Evolutionary conservation across 2,113 vertebrate genomes (phyloP).

Genomic region (Rhodinocichla rosea): DNA sequence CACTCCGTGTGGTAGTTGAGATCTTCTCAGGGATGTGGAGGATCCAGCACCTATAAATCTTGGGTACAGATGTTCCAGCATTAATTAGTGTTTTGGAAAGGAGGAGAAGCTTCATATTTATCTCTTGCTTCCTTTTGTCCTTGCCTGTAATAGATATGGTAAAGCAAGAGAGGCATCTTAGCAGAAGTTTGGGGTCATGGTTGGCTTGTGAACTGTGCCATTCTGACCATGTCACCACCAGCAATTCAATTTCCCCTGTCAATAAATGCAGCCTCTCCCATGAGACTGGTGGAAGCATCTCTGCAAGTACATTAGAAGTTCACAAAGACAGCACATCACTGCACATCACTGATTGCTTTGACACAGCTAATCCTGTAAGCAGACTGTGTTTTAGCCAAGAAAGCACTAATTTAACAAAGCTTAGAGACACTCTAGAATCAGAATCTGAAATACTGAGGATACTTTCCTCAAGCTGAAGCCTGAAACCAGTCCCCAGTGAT

Average conservation of each 20-base stretch:
- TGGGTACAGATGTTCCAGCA: background rate
- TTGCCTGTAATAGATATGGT: background rate
- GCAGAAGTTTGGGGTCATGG: background rate
- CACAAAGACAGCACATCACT: background rate
- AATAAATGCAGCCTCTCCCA: background rate
- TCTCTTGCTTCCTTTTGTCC: background rate
- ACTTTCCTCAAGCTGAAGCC: background rate
- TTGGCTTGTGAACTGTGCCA: accelerated
- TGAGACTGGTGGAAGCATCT: background rate
- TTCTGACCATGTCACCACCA: background rate
- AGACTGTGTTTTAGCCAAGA: background rate
- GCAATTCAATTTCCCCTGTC: background rate
- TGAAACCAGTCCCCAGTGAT: background rate
- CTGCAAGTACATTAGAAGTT: background rate
- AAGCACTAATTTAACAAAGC: background rate
- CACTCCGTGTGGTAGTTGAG: accelerated
- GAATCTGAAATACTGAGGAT: background rate
- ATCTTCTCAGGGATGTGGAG: background rate
- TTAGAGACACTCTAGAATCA: background rate
- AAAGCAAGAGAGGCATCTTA: background rate
- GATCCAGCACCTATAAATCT: background rate
- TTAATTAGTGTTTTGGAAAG: background rate
- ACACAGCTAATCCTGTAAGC: background rate
- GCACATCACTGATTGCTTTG: background rate
- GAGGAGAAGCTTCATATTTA: background rate